Evolutionary conservation across 2,888 invertebrate genomes (phyloP), one percentile per base, ranked within the genome.

Genomic region (Dexiosoma caninum): DNA sequence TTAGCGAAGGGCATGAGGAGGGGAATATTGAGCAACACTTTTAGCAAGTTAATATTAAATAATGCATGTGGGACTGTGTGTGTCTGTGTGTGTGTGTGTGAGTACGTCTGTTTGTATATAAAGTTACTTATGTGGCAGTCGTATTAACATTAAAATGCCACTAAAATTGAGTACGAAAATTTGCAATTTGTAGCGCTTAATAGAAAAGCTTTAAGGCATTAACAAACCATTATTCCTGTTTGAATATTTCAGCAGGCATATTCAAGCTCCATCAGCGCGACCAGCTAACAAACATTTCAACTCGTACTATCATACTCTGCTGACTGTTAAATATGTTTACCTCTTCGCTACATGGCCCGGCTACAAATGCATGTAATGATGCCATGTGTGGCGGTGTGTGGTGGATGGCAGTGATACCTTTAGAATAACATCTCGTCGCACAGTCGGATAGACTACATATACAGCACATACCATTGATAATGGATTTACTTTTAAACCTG

Each of bases 171-270:
- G 62, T 74, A 74, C 27, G 78, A 72, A 69, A 79, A 69, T 75
- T 72, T 72, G 62, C 55, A 78, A 74, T 78, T 78, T 74, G 74
- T 49, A 74, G 55, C 78, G 74, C 62, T 78, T 74, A 78, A 67
- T 51, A 67, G 62, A 60, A 74, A 74, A 67, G 60, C 60, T 78
- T 74, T 62, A 53, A 79, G 74, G 74, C 74, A 79, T 79, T 79
- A 79, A 79, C 62, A 79, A 57, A 74, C 74, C 57, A 74, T 74
- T 74, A 79, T 69, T 67, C 74, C 69, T 55, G 74, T 62, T 74
- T 74, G 40, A 74, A 78, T 74, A 78, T 74, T 67, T 69, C 46
- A 74, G 62, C 66, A 66, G 30, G 55, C 66, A 67, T 59, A n/a
- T 40, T 60, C 3, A 27, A 46, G 42, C 23, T 59, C 16, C 53